These are phyloP conservation scores for Eptesicus fuscus DNA, from an alignment of 2,113 vertebrate genomes.

Conservation along the genomic window DNA sequence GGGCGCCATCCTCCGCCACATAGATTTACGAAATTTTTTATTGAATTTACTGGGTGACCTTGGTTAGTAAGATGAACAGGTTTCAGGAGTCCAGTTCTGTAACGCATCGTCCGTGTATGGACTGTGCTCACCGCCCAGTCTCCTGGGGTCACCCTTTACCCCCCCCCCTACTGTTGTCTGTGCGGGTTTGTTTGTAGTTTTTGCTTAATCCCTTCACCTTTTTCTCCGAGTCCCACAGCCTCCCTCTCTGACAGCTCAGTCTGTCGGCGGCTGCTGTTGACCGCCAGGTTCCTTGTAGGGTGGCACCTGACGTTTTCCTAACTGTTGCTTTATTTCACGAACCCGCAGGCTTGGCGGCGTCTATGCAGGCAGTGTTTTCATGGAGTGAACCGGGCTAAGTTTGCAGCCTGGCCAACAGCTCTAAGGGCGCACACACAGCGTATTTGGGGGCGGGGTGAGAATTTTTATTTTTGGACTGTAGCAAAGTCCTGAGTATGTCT, in stretches of 20 bases:
- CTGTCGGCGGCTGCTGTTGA: constrained; percentile 9
- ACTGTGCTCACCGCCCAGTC: not conserved
- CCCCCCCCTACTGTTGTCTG: not conserved
- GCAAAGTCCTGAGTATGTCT: not conserved
- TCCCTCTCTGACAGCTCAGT: not conserved
- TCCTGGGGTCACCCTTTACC: not conserved
- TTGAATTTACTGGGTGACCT: not conserved
- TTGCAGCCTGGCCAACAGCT: not conserved
- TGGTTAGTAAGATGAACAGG: not conserved
- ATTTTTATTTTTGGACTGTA: not conserved
- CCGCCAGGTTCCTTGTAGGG: constrained; percentile 2
- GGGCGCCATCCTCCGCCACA: not conserved
- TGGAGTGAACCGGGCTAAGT: not conserved
- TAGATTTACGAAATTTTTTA: not conserved
- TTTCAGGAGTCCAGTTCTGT: not conserved
- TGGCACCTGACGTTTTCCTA: constrained; percentile 56
- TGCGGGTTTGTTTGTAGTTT: not conserved
- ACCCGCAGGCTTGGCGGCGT: not conserved
- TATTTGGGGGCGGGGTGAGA: not conserved
- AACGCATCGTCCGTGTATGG: not conserved
- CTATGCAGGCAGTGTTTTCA: not conserved
- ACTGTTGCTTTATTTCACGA: constrained; percentile 61
- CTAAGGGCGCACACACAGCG: not conserved
- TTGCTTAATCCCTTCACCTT: not conserved
- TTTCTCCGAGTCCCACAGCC: not conserved